Percentiles rank a stretch among this genome's conserved stretches.
Evolutionary conservation across 2,888 invertebrate genomes (phyloP).

Genomic region (Stramonita haemastoma): DNA sequence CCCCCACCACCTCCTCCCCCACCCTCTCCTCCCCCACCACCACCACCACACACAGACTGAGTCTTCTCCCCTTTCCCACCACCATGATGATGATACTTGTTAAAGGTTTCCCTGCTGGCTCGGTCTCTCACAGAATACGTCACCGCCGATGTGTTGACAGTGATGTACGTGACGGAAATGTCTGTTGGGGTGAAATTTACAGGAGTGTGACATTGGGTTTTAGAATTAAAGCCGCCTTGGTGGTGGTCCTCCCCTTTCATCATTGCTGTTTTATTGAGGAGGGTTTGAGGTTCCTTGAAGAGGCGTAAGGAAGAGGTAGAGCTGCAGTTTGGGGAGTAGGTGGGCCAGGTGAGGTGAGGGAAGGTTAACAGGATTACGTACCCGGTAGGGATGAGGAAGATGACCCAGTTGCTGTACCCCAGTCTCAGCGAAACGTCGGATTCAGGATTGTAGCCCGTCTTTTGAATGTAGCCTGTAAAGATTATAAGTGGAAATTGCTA

Average conservation of each 20-base stretch:
- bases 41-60: not conserved
- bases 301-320: not conserved
- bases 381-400: not conserved
- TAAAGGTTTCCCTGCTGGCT: not conserved
- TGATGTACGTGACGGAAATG: not conserved
- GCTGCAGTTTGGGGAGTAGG: not conserved
- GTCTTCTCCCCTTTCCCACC: not conserved
- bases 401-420: conserved; percentile 1
- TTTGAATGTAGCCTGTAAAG: not conserved
- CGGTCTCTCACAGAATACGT: not conserved
- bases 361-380: not conserved
- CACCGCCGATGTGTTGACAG: not conserved
- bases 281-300: not conserved
- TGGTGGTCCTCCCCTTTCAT: not conserved
- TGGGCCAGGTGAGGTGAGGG: not conserved
- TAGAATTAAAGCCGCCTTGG: not conserved
- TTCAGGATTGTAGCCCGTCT: not conserved
- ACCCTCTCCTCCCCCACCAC: too few relatives aligned
- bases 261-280: not conserved
- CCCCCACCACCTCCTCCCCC: not conserved
- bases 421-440: not conserved
- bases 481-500: too few relatives aligned
- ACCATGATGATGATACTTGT: not conserved
- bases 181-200: not conserved
- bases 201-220: not conserved